Conservation (phyloP, 1,140 invertebrate genomes). For the Aphaenogaster floridana region DNA sequence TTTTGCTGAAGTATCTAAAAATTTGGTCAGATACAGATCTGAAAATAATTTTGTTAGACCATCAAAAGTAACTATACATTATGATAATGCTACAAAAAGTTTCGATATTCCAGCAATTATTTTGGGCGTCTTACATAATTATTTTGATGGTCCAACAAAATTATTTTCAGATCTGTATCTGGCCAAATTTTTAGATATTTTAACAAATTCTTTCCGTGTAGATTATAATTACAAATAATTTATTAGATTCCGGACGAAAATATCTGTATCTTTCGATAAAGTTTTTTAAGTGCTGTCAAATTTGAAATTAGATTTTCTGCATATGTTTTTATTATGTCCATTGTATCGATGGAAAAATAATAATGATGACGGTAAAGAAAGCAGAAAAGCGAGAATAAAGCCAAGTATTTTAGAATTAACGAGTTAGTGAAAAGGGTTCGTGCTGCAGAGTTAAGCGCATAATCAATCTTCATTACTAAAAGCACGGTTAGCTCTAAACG, state of each 20-base stretch:
- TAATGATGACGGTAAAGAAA: background rate
- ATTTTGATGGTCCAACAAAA: too few species aligned
- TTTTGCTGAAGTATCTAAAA: too few species aligned
- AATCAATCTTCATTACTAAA: constrained; percentile 60
- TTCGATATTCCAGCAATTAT: too few species aligned
- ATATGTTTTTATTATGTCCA: background rate
- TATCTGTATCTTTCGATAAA: background rate
- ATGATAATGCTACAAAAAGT: too few species aligned
- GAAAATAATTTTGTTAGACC: too few species aligned
- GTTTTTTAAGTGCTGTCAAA: background rate
- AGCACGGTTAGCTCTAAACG: constrained; percentile 46
- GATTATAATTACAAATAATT: background rate
- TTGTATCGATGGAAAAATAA: background rate
- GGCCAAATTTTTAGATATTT: too few species aligned
- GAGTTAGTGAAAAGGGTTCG: constrained; percentile 28
- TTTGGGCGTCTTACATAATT: too few species aligned
- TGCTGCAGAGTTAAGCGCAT: constrained; percentile 22
- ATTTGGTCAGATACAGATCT: too few species aligned
- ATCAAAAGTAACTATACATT: too few species aligned
- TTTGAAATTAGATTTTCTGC: background rate
- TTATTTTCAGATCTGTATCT: too few species aligned
- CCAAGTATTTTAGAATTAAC: constrained; percentile 17
- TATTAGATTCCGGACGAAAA: background rate
- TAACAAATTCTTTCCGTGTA: too few species aligned
- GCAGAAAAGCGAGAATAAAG: background rate